These are phyloP conservation scores for Edolisoma coerulescens DNA, from an alignment of 2,113 vertebrate genomes.

Conservation along the genomic window DNA sequence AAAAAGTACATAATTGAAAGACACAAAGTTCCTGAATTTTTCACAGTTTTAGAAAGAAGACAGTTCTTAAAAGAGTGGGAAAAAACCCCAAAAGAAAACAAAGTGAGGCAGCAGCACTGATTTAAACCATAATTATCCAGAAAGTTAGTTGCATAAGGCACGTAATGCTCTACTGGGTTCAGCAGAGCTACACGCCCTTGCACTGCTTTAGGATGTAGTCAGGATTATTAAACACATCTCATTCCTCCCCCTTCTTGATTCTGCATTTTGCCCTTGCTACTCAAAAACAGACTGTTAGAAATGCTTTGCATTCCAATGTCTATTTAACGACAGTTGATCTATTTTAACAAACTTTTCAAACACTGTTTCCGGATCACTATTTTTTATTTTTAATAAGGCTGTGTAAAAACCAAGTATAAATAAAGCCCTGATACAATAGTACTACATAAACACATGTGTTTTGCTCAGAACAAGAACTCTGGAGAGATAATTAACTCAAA, in stretches of 20 bases:
- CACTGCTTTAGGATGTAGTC: neutral
- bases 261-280: neutral
- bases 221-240: neutral
- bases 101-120: neutral
- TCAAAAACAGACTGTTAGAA: neutral
- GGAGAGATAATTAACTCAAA: conserved; percentile 52
- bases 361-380: conserved; percentile 19
- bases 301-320: neutral
- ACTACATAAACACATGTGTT: conserved; percentile 15
- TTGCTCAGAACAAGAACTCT: conserved; percentile 41
- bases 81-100: neutral
- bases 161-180: neutral
- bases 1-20: neutral
- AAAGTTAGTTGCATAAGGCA: neutral
- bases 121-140: neutral
- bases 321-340: neutral
- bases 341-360: conserved; percentile 40
- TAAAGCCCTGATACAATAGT: conserved; percentile 18
- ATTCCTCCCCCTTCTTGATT: rapidly evolving
- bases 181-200: neutral
- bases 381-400: conserved; percentile 45
- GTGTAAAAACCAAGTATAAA: conserved; percentile 37
- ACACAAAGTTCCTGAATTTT: neutral
- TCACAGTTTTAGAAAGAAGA: neutral
- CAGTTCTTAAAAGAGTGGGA: neutral